Evolutionary conservation across 2,797 vertebrate species (phyloP).

Genomic region (Neosilurus mollespiculum): DNA sequence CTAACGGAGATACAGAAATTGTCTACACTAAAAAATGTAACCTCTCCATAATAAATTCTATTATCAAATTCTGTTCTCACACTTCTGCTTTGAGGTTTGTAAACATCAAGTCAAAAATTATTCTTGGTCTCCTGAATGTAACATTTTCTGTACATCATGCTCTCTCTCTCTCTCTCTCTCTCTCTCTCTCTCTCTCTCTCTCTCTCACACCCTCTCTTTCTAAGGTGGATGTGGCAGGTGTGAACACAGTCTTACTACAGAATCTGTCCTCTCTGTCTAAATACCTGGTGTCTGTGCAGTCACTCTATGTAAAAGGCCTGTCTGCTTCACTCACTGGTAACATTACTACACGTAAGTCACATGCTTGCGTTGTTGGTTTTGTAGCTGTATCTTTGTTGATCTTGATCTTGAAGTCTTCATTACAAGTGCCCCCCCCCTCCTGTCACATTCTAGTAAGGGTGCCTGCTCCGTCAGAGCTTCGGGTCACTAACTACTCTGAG

Average conservation of each 20-base stretch:
- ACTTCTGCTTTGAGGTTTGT: background rate
- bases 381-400: background rate
- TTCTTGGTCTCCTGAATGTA: background rate
- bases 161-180: background rate
- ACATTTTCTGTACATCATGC: background rate
- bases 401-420: background rate
- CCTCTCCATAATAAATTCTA: background rate
- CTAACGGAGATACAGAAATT: background rate
- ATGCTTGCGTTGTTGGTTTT: background rate
- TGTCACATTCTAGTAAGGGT: constrained; percentile 78
- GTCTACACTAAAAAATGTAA: background rate
- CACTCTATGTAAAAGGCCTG: constrained; percentile 76
- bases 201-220: background rate
- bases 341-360: constrained; percentile 84
- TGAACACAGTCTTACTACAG: constrained; percentile 77
- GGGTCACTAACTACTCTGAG: constrained; percentile 81
- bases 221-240: constrained; percentile 82
- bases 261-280: constrained; percentile 85
- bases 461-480: constrained; percentile 80
- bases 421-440: background rate
- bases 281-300: constrained; percentile 82
- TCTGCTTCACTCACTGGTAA: constrained; percentile 77
- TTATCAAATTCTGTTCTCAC: no score
- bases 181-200: background rate
- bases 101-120: background rate